phyloP scores from a whole-genome alignment of 2,888 invertebrate genomes.

The Drosophila recens region DNA sequence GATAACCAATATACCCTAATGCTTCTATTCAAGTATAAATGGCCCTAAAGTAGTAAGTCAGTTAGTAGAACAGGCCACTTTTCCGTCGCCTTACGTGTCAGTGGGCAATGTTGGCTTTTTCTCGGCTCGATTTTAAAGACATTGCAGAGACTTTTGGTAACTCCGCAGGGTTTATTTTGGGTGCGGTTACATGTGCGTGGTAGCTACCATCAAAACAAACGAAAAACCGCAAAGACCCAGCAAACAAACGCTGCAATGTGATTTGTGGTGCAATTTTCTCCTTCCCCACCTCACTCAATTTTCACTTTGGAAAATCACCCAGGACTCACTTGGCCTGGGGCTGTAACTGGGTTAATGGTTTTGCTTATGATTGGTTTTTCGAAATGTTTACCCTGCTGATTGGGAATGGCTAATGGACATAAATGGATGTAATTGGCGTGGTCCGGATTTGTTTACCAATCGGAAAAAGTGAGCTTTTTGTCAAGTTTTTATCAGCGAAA shows the following conservation, averaged over 20 bases:
- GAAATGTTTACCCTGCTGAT: constrained; percentile 53
- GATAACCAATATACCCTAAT: background rate
- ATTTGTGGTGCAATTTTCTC: constrained; percentile 43
- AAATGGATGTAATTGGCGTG: constrained; percentile 49
- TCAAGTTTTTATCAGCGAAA: constrained; percentile 7
- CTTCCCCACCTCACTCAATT: background rate
- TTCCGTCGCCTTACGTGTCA: constrained; percentile 37
- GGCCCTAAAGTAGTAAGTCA: constrained; percentile 38
- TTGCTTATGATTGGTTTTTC: constrained; percentile 61
- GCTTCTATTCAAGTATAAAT: background rate
- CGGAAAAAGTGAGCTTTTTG: constrained; percentile 20
- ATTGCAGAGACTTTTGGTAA: constrained; percentile 14
- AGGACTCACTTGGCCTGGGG: constrained; percentile 31
- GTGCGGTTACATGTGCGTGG: constrained; percentile 56
- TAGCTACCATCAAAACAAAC: constrained; percentile 9
- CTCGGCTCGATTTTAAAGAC: constrained; percentile 24
- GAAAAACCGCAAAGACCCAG: constrained; percentile 19
- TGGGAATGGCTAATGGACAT: constrained; percentile 49
- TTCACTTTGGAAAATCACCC: background rate
- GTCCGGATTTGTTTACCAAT: constrained; percentile 43
- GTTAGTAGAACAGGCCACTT: constrained; percentile 31
- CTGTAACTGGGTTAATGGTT: constrained; percentile 68
- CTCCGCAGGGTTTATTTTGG: constrained; percentile 35
- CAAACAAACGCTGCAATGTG: constrained; percentile 41
- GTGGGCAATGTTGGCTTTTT: constrained; percentile 23